Conservation (phyloP, 2,113 vertebrate genomes). For the Centropus bengalensis region DNA sequence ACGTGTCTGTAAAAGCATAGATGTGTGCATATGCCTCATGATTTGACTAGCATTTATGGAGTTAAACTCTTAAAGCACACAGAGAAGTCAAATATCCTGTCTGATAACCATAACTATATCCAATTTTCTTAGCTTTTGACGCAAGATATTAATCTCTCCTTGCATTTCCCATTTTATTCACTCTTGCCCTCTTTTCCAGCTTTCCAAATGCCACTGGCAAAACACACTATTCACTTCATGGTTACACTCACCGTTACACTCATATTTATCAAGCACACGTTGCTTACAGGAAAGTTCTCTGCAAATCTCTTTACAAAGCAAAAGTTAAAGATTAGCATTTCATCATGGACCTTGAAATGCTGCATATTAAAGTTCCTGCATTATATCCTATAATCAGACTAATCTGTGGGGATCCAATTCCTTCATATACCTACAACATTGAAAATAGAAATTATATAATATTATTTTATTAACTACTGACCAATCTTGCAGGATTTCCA, state of each 20-base stretch:
- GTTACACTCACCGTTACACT: background rate
- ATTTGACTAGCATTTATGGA: background rate
- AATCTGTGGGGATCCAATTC: background rate
- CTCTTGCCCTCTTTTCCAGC: background rate
- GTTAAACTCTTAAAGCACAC: background rate
- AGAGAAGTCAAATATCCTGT: background rate
- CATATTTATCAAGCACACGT: background rate
- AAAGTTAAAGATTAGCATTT: background rate
- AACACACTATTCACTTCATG: background rate
- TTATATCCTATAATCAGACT: constrained; percentile 2
- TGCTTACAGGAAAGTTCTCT: background rate
- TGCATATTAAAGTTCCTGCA: background rate
- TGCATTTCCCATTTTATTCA: background rate
- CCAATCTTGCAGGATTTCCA: constrained; percentile 3
- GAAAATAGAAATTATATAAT: background rate
- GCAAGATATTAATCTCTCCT: background rate
- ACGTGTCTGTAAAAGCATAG: background rate
- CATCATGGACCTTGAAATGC: background rate
- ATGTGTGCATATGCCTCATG: background rate
- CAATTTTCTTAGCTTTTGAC: background rate
- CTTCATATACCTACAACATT: constrained; percentile 43
- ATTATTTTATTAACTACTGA: background rate
- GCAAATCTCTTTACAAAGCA: background rate
- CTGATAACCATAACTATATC: background rate
- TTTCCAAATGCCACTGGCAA: background rate